phyloP scores from a whole-genome alignment of 1,140 invertebrate species.

The Macrostomum lignano region DNA sequence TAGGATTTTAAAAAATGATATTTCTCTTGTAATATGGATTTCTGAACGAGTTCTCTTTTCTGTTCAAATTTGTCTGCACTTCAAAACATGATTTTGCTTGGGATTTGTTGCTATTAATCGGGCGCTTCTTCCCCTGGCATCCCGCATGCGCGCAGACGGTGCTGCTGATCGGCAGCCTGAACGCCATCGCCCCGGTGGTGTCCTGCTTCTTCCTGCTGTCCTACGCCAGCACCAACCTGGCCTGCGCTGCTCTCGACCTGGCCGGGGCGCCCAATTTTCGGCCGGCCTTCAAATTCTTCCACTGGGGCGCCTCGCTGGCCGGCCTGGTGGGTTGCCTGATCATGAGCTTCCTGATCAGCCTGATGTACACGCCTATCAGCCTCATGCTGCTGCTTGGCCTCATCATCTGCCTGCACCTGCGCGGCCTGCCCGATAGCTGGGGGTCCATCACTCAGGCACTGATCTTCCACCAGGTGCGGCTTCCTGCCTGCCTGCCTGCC shows the following conservation, averaged over 20 bases:
- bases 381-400: slow-evolving; percentile 56
- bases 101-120: too few relatives aligned
- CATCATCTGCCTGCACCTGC: slow-evolving; percentile 58
- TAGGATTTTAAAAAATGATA: too few relatives aligned
- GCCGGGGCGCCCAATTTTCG: slow-evolving; percentile 74
- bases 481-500: too few relatives aligned
- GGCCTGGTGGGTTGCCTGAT: slow-evolving; percentile 54
- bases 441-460: slow-evolving; percentile 89
- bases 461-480: slow-evolving; percentile 94
- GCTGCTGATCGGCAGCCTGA: slow-evolving; percentile 65
- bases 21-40: too few relatives aligned
- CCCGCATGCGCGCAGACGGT: slow-evolving; percentile 50
- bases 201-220: slow-evolving; percentile 82
- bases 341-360: slow-evolving; percentile 83
- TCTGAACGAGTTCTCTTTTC: too few relatives aligned
- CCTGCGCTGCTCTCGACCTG: slow-evolving; percentile 64
- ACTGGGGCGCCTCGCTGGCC: slow-evolving; percentile 61
- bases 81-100: too few relatives aligned
- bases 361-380: slow-evolving; percentile 55
- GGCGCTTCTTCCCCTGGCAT: too few relatives aligned
- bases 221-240: slow-evolving; percentile 77
- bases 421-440: slow-evolving; percentile 62
- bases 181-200: slow-evolving; percentile 78
- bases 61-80: too few relatives aligned
- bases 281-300: slow-evolving; percentile 82